Evolutionary conservation across 2,888 invertebrate genomes (phyloP).

Genomic region (Hesperia comma): DNA sequence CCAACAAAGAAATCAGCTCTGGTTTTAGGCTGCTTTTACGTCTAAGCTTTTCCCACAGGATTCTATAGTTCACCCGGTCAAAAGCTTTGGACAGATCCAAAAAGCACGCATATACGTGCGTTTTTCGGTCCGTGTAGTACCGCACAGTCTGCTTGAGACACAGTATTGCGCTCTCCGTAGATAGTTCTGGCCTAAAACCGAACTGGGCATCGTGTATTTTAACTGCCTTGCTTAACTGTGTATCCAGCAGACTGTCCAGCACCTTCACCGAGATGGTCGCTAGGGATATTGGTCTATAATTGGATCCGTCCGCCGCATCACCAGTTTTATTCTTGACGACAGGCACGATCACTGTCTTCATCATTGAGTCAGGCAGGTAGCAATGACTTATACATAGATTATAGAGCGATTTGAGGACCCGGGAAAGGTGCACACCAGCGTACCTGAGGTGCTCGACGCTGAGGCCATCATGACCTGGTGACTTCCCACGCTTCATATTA

Average conservation of each 20-base stretch:
- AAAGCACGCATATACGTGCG: too few species aligned
- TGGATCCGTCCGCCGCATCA: constrained; percentile 25
- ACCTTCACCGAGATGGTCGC: constrained; percentile 37
- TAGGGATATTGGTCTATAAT: constrained; percentile 32
- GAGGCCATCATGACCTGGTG: background rate
- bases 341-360: constrained; percentile 26
- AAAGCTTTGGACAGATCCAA: too few species aligned
- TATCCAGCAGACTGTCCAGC: constrained; percentile 32
- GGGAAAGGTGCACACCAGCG: constrained; percentile 1
- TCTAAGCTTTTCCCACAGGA: too few species aligned
- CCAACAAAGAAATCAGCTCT: too few species aligned
- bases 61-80: too few species aligned
- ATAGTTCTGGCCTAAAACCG: constrained; percentile 21
- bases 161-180: constrained; percentile 33
- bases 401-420: constrained; percentile 9
- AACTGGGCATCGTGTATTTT: constrained; percentile 28
- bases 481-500: background rate
- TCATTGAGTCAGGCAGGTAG: constrained; percentile 31
- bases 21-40: too few species aligned
- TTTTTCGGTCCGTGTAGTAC: too few species aligned
- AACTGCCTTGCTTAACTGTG: constrained; percentile 10
- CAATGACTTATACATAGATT: constrained; percentile 36
- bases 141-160: too few species aligned
- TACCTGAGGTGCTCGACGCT: background rate
- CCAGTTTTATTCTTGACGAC: constrained; percentile 6